Evolutionary conservation across 1,140 invertebrate genomes (phyloP), one percentile per base, ranked within the genome.

Genomic region (Helicoverpa armigera): DNA sequence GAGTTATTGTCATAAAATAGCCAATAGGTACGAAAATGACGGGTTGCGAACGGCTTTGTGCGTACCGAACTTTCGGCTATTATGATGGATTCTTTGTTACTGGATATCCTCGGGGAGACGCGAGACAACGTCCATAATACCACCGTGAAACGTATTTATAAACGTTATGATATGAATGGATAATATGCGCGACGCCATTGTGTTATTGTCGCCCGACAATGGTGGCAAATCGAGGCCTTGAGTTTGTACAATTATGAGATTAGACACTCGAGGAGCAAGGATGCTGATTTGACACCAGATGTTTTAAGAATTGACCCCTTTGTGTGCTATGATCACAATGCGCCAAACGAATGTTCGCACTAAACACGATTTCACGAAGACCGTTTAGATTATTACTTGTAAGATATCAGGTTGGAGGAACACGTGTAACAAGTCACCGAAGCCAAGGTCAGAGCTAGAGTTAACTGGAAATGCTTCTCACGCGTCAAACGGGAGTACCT

Each of bases 11-110:
- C 89, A 89, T 92, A 93, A 92, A 93, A 94, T 94, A 92, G 93
- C 92, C 93, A 92, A 93, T 94, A 94, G 90, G 88, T 92, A 89
- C 81, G 87, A 91, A 94, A 91, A 94, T 94, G 92, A 94, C 90
- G 91, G 93, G 93, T 94, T 93, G 90, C 89, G 89, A 88, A 80
- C 80, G 76, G 83, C 88, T 87, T 91, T 92, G 90, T 91, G 79
- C 77, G 78, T 77, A 79, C 77, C 84, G 86, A 89, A 86, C 85
- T 89, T 85, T 86, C 73, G 83, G 85, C 81, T 86, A 90, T 92
- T 92, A 91, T 92, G 89, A 87, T 82, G 80, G 82, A 84, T 82
- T 87, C 91, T 92, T 93, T 93, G 91, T 94, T 89, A 77, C 85
- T 82, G 67, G 78, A 83, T 90, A 89, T 94, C 92, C 91, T 94